A percentile compares a stretch with the other conserved stretches of the same genome.
These are phyloP conservation scores for Emys orbicularis DNA, from an alignment of 2,797 vertebrate species.

Conservation along the genomic window DNA sequence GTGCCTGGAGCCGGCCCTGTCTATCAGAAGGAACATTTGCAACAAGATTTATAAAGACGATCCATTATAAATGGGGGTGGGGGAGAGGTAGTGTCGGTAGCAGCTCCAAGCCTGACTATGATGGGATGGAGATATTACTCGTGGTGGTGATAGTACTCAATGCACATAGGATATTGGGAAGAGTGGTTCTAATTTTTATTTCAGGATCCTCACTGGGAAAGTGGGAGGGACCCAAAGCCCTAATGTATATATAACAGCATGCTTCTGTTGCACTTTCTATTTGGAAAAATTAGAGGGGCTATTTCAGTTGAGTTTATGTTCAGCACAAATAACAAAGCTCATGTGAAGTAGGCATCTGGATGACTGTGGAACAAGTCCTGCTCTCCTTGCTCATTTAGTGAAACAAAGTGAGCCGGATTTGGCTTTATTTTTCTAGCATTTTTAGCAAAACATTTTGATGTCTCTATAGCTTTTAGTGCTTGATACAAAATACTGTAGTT, in stretches of 20 bases:
- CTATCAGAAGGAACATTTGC: constrained; percentile 9
- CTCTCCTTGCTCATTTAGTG: neutral
- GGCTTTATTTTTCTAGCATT: too few relatives aligned
- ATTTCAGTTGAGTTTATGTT: neutral
- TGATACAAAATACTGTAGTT: too few relatives aligned
- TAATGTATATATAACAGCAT: neutral
- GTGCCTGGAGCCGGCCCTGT: too few relatives aligned
- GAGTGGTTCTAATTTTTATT: neutral
- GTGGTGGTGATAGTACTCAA: neutral
- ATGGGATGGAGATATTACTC: neutral
- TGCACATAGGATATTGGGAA: neutral
- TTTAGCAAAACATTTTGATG: too few relatives aligned
- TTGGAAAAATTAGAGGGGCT: neutral
- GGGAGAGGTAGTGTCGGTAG: fast-evolving
- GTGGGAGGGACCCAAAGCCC: neutral
- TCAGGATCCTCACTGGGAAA: neutral
- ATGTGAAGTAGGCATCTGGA: neutral
- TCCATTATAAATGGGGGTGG: neutral
- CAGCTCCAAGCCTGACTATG: neutral
- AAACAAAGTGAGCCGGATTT: neutral
- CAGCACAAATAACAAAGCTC: neutral
- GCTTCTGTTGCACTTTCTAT: neutral
- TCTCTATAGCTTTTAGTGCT: too few relatives aligned
- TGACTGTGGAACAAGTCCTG: neutral
- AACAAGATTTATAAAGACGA: neutral